A percentile compares a stretch with the other conserved stretches of the same genome.
These are phyloP conservation scores for Hemaris fuciformis DNA, from an alignment of 2,888 invertebrate species.

Conservation along the genomic window DNA sequence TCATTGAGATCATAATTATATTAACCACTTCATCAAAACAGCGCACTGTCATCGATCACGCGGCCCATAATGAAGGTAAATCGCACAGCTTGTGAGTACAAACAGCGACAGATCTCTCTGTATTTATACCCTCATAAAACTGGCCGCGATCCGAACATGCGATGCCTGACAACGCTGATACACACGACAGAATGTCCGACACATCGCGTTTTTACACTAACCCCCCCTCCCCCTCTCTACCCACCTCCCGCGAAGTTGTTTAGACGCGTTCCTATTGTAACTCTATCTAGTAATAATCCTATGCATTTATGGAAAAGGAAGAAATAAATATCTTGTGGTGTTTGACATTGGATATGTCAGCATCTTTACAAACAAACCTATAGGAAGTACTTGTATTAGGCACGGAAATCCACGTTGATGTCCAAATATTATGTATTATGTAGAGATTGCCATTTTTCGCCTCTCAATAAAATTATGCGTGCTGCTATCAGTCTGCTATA, in stretches of 20 bases:
- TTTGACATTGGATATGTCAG: neutral
- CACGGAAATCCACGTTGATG: too few relatives aligned
- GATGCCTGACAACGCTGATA: constrained; percentile 47
- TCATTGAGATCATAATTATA: too few relatives aligned
- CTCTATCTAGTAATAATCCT: neutral
- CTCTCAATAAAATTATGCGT: too few relatives aligned
- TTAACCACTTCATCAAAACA: too few relatives aligned
- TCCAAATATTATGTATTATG: too few relatives aligned
- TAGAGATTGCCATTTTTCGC: too few relatives aligned
- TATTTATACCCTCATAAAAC: constrained; percentile 72
- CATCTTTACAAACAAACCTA: too few relatives aligned
- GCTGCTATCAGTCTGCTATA: too few relatives aligned
- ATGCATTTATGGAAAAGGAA: neutral
- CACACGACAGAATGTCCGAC: constrained; percentile 37
- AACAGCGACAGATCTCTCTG: constrained; percentile 59
- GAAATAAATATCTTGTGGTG: neutral
- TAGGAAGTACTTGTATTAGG: too few relatives aligned
- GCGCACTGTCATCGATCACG: constrained; percentile 30
- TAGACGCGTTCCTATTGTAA: constrained; percentile 2
- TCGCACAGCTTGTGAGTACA: constrained; percentile 44
- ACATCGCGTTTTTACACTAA: neutral
- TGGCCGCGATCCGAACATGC: constrained; percentile 50
- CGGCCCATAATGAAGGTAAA: constrained; percentile 36
- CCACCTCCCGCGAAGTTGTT: neutral
- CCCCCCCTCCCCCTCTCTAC: neutral